phyloP scores from a whole-genome alignment of 2,888 invertebrate species.

The Hirudinaria manillensis region DNA sequence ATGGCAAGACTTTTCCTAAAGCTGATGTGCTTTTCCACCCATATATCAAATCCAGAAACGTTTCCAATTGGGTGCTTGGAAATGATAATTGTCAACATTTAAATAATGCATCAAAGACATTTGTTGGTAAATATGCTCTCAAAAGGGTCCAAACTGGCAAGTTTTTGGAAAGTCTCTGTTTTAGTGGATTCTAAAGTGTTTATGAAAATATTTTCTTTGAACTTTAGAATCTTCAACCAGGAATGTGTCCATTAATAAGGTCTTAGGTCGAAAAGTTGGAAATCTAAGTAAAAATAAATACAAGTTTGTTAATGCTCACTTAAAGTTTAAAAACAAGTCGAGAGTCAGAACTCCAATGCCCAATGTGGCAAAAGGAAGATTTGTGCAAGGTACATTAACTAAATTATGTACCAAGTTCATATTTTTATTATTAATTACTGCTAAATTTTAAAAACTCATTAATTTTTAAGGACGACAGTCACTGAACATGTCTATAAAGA shows the following conservation, averaged over 20 bases:
- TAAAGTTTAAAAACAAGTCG: too few relatives aligned
- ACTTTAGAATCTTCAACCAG: not conserved
- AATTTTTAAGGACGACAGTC: not conserved
- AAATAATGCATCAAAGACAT: not conserved
- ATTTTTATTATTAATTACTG: not conserved
- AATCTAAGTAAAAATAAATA: slow-evolving; percentile 36
- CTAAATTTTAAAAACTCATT: not conserved
- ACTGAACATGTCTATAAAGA: not conserved
- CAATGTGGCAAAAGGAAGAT: too few relatives aligned
- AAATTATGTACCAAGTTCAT: not conserved
- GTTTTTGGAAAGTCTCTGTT: not conserved
- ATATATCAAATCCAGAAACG: too few relatives aligned
- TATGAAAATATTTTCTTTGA: not conserved
- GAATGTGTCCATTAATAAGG: slow-evolving; percentile 31
- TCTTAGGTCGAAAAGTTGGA: slow-evolving; percentile 34
- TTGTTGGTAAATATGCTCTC: slow-evolving; percentile 10
- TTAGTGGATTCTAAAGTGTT: not conserved
- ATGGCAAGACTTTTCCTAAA: too few relatives aligned
- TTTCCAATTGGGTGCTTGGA: too few relatives aligned
- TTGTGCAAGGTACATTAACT: not conserved
- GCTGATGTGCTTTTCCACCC: too few relatives aligned
- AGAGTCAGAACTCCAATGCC: too few relatives aligned
- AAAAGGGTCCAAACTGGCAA: not conserved
- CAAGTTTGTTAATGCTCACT: slow-evolving; percentile 33
- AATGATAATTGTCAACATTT: too few relatives aligned